Evolutionary conservation across 2,888 invertebrate species (phyloP).

Genomic region (Nomada hirtipes): DNA sequence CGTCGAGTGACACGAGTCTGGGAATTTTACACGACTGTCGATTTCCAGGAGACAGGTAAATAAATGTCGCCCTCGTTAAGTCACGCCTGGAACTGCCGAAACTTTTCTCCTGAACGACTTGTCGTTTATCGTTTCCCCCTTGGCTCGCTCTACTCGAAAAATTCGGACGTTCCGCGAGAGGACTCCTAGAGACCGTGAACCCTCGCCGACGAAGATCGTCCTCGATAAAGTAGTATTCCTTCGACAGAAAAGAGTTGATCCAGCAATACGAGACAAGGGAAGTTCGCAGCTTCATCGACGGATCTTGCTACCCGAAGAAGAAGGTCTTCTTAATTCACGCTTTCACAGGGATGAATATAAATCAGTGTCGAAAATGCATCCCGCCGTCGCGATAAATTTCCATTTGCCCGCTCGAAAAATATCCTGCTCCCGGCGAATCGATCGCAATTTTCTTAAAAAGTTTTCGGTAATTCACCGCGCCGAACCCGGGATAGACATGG

Average conservation of each 20-base stretch:
- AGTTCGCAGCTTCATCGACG: no score
- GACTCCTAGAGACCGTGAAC: neutral
- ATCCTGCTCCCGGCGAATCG: neutral
- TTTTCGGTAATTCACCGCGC: neutral
- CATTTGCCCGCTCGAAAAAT: constrained; percentile 44
- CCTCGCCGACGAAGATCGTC: constrained; percentile 1
- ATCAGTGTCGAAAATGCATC: constrained; percentile 22
- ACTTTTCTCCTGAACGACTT: constrained; percentile 3
- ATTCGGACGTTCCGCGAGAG: neutral
- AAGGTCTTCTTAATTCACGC: constrained; percentile 37
- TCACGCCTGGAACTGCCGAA: neutral
- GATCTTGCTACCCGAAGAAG: no score
- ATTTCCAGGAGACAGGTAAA: constrained; percentile 21
- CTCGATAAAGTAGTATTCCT: neutral
- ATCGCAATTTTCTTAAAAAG: neutral
- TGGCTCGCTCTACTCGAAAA: neutral
- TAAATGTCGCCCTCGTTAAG: constrained; percentile 13
- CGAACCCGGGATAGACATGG: neutral
- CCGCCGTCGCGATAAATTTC: constrained; percentile 47
- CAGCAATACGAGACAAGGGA: neutral
- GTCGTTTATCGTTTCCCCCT: constrained; percentile 22
- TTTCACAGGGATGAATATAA: constrained; percentile 24
- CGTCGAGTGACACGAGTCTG: neutral
- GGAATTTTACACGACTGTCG: constrained; percentile 27
- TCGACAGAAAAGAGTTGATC: neutral